Base-by-base conservation (phyloP, 2,113 vertebrate species). In the Climacteris rufus region DNA sequence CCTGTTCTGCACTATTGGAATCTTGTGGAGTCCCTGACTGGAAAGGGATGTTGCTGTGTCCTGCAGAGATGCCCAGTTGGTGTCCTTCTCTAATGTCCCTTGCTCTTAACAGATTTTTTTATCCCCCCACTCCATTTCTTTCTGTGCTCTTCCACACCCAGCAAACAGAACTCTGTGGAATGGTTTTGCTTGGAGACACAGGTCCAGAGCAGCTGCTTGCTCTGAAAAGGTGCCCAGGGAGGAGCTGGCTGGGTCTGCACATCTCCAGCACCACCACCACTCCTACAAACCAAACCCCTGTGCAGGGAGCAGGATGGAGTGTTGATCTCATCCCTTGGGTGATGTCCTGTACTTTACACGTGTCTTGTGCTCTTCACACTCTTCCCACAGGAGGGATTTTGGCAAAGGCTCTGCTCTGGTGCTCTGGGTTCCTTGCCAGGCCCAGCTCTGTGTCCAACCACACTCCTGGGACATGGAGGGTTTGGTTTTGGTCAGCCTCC, bases 401-500 rank as follows among this genome's bases (percentile, higher is more conserved):
- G 39, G 30, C n/a, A 16, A 68, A 66, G 89, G 88, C 86, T 95
- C 83, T 82, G 89, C 86, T 60, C 72, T 69, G 68, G 56, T 72
- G 61, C 87, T 90, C 87, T 77, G 87, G 63, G 79, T 56, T 77
- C 79, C 22, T 42, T 83, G 56, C 56, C 79, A 27, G 70, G 83
- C 69, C 75, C 75, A 33, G 93, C 63, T 85, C 54, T 0, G 3
- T 81, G 5, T 76, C 66, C 5, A 22, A 44, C 40, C 1, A 0
- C 1, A 5, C 91, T 33, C 78, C 83, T 49, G 65, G 42, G 25
- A 56, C 17, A 25, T 30, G 68, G 45, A 56, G 63, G 3, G 35
- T 47, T 76, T 71, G 85, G 81, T 89, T 17, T 68, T 40, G 81
- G 69, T 94, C 93, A 87, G 7, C 94, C 88, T 94, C 93, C 70